These are phyloP conservation scores for Apoda limacodes DNA, from an alignment of 2,888 invertebrate genomes.

Conservation along the genomic window DNA sequence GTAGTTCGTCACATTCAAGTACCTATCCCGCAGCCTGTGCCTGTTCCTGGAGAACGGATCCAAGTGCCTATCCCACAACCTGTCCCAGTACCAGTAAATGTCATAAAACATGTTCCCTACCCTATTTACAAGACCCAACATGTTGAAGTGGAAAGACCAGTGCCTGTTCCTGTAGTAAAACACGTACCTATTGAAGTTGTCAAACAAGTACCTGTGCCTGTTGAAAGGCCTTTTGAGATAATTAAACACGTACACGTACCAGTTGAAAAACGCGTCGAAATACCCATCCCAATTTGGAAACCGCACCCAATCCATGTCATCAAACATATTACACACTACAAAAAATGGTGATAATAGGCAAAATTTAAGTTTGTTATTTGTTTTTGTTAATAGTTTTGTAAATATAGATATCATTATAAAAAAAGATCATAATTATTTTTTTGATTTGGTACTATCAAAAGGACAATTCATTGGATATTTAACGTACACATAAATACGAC, in stretches of 20 bases:
- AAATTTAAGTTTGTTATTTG: too few relatives aligned
- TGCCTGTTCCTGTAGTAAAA: constrained; percentile 50
- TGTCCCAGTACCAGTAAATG: constrained; percentile 56
- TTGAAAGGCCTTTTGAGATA: constrained; percentile 57
- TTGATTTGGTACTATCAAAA: too few relatives aligned
- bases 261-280: constrained; percentile 52
- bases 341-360: too few relatives aligned
- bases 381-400: too few relatives aligned
- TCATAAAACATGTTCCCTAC: constrained; percentile 56
- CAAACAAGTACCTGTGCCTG: constrained; percentile 48
- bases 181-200: constrained; percentile 56
- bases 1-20: constrained; percentile 53
- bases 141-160: constrained; percentile 53
- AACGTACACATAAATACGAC: too few relatives aligned
- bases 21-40: constrained; percentile 46
- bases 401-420: too few relatives aligned
- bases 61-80: constrained; percentile 58
- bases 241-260: constrained; percentile 57
- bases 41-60: constrained; percentile 52
- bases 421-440: too few relatives aligned
- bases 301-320: constrained; percentile 60
- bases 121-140: constrained; percentile 57
- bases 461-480: too few relatives aligned
- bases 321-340: constrained; percentile 62
- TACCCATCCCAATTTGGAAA: constrained; percentile 58